phyloP scores from a whole-genome alignment of 1,140 invertebrate species.

The Drosophila setifemur region DNA sequence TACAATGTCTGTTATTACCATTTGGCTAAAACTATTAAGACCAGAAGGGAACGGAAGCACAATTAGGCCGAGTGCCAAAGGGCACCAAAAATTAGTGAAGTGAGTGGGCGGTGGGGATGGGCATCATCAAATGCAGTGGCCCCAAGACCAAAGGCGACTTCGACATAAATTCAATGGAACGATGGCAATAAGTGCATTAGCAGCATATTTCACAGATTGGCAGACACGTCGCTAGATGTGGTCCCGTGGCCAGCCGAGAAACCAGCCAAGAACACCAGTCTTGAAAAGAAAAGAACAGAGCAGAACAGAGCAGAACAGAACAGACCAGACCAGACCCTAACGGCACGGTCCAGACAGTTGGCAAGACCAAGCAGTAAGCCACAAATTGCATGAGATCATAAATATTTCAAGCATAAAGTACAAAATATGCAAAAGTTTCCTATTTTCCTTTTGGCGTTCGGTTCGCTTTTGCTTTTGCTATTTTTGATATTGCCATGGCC shows the following conservation, averaged over 20 bases:
- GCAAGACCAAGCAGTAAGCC: slow-evolving; percentile 74
- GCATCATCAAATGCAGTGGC: slow-evolving; percentile 43
- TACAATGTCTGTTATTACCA: too few relatives aligned
- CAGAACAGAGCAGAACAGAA: not conserved
- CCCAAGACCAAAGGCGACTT: slow-evolving; percentile 52
- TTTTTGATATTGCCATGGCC: not conserved
- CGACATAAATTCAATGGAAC: slow-evolving; percentile 77
- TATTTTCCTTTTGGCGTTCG: slow-evolving; percentile 48
- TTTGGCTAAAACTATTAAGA: not conserved
- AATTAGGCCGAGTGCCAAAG: slow-evolving; percentile 71
- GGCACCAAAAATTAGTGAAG: slow-evolving; percentile 51
- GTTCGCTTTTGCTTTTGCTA: slow-evolving; percentile 28
- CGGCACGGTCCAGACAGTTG: slow-evolving; percentile 52
- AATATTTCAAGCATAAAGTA: slow-evolving; percentile 81
- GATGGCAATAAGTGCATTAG: slow-evolving; percentile 79
- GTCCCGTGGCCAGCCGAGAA: slow-evolving; percentile 36
- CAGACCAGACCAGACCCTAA: slow-evolving; percentile 1
- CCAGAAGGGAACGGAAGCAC: slow-evolving; percentile 33
- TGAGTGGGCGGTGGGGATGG: not conserved
- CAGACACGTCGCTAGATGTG: slow-evolving; percentile 71
- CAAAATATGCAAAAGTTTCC: slow-evolving; percentile 80
- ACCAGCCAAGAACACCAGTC: slow-evolving; percentile 6
- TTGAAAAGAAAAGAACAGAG: slow-evolving; percentile 10
- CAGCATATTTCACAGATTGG: slow-evolving; percentile 81
- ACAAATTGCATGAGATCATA: slow-evolving; percentile 81